These are phyloP conservation scores for Chondrilla cf. caribensis DNA, from an alignment of 37 sponge, comb jelly and placozoan genomes.

Conservation along the genomic window DNA sequence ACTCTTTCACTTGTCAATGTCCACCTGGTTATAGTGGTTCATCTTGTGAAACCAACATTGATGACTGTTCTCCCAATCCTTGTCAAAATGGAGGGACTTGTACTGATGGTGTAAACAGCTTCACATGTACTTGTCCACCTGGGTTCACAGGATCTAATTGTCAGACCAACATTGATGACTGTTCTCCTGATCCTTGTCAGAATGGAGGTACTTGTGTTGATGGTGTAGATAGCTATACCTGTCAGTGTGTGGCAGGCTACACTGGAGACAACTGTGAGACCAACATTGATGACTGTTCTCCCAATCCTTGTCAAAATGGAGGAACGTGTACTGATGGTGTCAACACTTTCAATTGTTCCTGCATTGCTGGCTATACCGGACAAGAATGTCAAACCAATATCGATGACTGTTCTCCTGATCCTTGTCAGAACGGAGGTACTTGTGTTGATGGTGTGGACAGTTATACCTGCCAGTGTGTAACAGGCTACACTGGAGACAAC, in stretches of 20 bases:
- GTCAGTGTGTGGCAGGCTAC: constrained; percentile 33
- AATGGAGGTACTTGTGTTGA: constrained; percentile 48
- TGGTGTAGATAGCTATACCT: constrained; percentile 20
- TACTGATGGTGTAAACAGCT: constrained; percentile 6
- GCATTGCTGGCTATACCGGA: constrained; percentile 27
- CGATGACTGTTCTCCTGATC: neutral
- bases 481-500: constrained; percentile 26
- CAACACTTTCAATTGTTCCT: constrained; percentile 25
- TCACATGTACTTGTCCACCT: constrained; percentile 38
- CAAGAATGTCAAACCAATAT: neutral
- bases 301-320: constrained; percentile 61
- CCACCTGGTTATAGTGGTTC: constrained; percentile 18
- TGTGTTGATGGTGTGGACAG: constrained; percentile 22
- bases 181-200: constrained; percentile 30
- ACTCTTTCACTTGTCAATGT: constrained; percentile 22
- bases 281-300: constrained; percentile 38
- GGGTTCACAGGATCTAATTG: constrained; percentile 42
- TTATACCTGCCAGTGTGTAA: constrained; percentile 13
- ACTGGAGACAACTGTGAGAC: constrained; percentile 35
- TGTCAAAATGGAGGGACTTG: constrained; percentile 31
- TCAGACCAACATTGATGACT: constrained; percentile 30
- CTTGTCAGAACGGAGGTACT: constrained; percentile 28
- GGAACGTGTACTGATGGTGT: constrained; percentile 43
- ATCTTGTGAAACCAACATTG: constrained; percentile 14
- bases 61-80: constrained; percentile 13